Base-by-base conservation (phyloP, 2,797 vertebrate genomes). In the Macropodus opercularis region DNA sequence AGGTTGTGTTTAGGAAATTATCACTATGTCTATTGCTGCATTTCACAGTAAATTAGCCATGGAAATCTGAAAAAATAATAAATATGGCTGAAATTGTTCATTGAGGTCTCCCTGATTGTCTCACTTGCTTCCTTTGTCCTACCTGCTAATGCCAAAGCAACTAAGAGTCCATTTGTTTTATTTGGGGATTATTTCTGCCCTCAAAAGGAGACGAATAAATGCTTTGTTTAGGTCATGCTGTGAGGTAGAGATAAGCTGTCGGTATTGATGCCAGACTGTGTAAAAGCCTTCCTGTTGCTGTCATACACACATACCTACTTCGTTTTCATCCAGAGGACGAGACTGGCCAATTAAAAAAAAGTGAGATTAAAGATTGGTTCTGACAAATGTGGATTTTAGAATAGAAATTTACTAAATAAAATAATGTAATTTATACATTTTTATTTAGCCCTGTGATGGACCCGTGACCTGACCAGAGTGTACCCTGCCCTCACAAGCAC, bases 21-120 rank as follows among this genome's bases (percentile, higher is more conserved):
- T 92, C 90, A 90, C 81, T 78, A 77, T 76, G 81, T 88, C 78
- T 83, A 85, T 80, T 75, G 83, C 86, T 83, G 84, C 77, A 83
- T 90, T 91, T 89, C 86, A 88, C 84, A 90, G 84, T 79, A 92
- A 91, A 93, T 92, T 91, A 91, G 72, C 72, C 72, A 67, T 87
- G 87, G 84, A 87, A 89, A 89, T 89, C 86, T 83, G 74, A 68
- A 82, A 90, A 89, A 90, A 63, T 78, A 86, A 89, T 86, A 91
- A 91, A 90, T 87, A 88, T 85, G 64, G 63, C 81, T 83, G 66
- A 87, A 88, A 90, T 86, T 87, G 70, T 86, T 80, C 69, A 77
- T 76, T 26, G 58, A 83, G 75, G 75, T 85, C 83, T 87, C 72
- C 31, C 58, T 80, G 80, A 86, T 77, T 84, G 85, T 86, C 63